These are phyloP conservation scores for Amblyornis subalaris DNA, from an alignment of 2,113 vertebrate genomes.

Conservation along the genomic window DNA sequence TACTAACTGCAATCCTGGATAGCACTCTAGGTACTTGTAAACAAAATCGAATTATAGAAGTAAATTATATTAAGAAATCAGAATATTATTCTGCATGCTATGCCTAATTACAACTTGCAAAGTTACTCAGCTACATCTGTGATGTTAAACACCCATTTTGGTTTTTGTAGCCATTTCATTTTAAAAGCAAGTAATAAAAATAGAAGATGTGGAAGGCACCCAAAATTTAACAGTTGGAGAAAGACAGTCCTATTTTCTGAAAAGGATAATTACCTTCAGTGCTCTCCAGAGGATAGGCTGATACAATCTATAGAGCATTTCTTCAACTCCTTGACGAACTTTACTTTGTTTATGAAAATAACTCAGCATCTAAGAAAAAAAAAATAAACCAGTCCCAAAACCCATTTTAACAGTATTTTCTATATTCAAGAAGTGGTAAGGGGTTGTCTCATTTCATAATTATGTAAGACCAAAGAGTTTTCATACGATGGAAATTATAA, in stretches of 20 bases:
- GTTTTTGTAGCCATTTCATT: not conserved
- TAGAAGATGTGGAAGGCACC: not conserved
- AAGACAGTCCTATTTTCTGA: not conserved
- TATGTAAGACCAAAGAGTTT: not conserved
- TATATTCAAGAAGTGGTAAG: not conserved
- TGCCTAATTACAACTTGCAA: not conserved
- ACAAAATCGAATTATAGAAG: not conserved
- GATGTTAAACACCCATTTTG: not conserved
- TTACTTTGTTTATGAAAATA: conserved; percentile 88
- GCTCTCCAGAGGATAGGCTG: conserved; percentile 92
- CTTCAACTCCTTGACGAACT: conserved; percentile 81
- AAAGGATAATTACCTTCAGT: conserved; percentile 76
- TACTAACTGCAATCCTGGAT: not conserved
- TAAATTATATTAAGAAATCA: not conserved
- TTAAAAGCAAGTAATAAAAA: not conserved
- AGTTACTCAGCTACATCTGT: not conserved
- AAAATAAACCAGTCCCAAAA: not conserved
- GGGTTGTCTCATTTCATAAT: not conserved
- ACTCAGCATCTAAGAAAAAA: conserved; percentile 76
- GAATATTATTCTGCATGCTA: not conserved
- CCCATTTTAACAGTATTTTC: not conserved
- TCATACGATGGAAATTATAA: not conserved
- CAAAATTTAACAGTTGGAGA: not conserved
- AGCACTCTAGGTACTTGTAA: not conserved
- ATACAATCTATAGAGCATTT: conserved; percentile 88